phyloP scores from a whole-genome alignment of 2,797 vertebrate genomes.

The Phoebastria nigripes region DNA sequence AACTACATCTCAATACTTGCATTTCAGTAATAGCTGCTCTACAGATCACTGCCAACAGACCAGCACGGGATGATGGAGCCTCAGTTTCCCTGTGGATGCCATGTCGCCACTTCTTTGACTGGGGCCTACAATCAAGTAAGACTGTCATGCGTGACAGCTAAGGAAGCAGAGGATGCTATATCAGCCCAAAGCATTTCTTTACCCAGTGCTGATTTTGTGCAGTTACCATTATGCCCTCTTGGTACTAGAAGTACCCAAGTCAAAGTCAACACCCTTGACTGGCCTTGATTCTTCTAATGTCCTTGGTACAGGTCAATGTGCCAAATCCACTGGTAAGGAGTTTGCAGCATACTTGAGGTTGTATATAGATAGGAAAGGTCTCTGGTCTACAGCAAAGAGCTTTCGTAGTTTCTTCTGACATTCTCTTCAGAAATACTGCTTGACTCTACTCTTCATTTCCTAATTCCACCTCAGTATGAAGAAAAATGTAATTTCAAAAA shows the following conservation, averaged over 20 bases:
- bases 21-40: not conserved
- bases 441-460: not conserved
- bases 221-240: not conserved
- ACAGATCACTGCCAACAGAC: not conserved
- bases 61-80: not conserved
- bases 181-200: not conserved
- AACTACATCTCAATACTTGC: not conserved
- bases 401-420: not conserved
- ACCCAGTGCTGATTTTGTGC: not conserved
- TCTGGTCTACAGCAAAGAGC: not conserved
- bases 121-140: not conserved
- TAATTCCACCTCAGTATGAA: not conserved
- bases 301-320: not conserved
- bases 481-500: not conserved
- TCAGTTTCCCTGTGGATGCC: not conserved
- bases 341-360: not conserved
- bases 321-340: not conserved
- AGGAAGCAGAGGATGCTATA: not conserved
- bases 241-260: not conserved
- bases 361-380: not conserved
- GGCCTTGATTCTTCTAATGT: not conserved
- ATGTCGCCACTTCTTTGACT: not conserved
- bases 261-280: not conserved
- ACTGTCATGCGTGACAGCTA: fast-evolving
- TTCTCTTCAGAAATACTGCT: not conserved